A percentile compares a stretch with the other conserved stretches of the same genome.
Evolutionary conservation across 2,888 invertebrate genomes (phyloP).

Genomic region (Luperina nickerlii): DNA sequence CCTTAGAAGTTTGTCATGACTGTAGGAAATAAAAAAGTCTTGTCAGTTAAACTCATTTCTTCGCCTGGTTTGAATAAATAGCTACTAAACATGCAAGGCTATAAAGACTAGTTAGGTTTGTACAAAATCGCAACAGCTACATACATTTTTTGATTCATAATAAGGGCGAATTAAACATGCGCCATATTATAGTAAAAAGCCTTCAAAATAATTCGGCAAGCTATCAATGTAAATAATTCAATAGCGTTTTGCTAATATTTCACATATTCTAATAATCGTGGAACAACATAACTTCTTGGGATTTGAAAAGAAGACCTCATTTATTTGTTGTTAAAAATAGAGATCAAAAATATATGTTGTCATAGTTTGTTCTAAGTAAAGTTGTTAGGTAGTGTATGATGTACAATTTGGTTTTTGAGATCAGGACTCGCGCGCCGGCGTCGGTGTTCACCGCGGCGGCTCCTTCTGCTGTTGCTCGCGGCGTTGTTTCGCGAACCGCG

Average conservation of each 20-base stretch:
- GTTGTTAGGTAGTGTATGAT: conserved; percentile 56
- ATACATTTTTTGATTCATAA: conserved; percentile 44
- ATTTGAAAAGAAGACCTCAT: conserved; percentile 21
- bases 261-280: conserved; percentile 28
- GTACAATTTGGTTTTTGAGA: conserved; percentile 80
- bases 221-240: conserved; percentile 39
- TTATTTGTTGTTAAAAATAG: conserved; percentile 34
- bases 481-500: conserved; percentile 89
- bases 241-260: conserved; percentile 45
- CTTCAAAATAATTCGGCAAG: conserved; percentile 37
- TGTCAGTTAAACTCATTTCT: conserved; percentile 41
- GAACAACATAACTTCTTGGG: conserved; percentile 23
- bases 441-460: conserved; percentile 81
- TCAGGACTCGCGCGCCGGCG: conserved; percentile 71
- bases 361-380: conserved; percentile 37
- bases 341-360: conserved; percentile 53
- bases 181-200: conserved; percentile 24
- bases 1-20: conserved; percentile 57
- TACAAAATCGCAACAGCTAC: conserved; percentile 64
- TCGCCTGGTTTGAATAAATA: conserved; percentile 21
- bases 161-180: conserved; percentile 29
- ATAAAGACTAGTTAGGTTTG: conserved; percentile 69
- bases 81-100: conserved; percentile 59
- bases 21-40: conserved; percentile 44
- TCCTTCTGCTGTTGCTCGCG: conserved; percentile 87